Percentiles rank a stretch among this genome's conserved stretches.
Evolutionary conservation across 1,140 invertebrate genomes (phyloP).

Genomic region (Orius insidiosus): DNA sequence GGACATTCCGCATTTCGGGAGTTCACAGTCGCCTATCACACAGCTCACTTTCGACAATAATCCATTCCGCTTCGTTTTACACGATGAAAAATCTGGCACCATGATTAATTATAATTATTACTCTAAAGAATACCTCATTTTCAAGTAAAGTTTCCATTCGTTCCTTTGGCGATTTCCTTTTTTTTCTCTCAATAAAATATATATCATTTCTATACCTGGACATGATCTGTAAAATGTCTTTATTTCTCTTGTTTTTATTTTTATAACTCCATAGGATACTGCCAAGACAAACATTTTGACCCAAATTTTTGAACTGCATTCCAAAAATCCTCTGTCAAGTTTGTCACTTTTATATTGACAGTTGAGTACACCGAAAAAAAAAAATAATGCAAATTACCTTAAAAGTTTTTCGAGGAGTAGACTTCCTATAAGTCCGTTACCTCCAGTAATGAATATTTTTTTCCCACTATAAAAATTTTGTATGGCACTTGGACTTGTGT

Average conservation of each 20-base stretch:
- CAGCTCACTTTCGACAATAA: slow-evolving; percentile 39
- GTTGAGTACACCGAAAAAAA: too few relatives aligned
- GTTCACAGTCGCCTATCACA: slow-evolving; percentile 45
- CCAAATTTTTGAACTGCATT: too few relatives aligned
- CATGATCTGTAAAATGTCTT: slow-evolving; percentile 33
- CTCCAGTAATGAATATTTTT: slow-evolving; percentile 38
- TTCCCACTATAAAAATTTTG: neutral
- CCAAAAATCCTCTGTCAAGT: too few relatives aligned
- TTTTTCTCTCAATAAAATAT: slow-evolving; percentile 63
- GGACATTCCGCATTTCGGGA: slow-evolving; percentile 47
- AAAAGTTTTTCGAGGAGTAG: slow-evolving; percentile 52
- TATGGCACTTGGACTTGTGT: slow-evolving; percentile 26
- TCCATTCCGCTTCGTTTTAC: slow-evolving; percentile 29
- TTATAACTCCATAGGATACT: neutral
- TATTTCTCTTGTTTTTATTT: neutral
- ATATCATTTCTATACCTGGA: slow-evolving; percentile 52
- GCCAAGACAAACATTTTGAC: too few relatives aligned
- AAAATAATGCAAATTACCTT: too few relatives aligned
- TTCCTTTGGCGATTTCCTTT: slow-evolving; percentile 46
- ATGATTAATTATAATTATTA: neutral
- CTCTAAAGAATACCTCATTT: slow-evolving; percentile 29
- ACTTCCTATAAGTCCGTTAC: slow-evolving; percentile 56
- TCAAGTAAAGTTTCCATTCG: slow-evolving; percentile 44
- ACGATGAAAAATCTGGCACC: slow-evolving; percentile 35
- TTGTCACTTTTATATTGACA: too few relatives aligned